phyloP scores from a whole-genome alignment of 2,888 invertebrate genomes.

The Glyphotaelius pellucidus region DNA sequence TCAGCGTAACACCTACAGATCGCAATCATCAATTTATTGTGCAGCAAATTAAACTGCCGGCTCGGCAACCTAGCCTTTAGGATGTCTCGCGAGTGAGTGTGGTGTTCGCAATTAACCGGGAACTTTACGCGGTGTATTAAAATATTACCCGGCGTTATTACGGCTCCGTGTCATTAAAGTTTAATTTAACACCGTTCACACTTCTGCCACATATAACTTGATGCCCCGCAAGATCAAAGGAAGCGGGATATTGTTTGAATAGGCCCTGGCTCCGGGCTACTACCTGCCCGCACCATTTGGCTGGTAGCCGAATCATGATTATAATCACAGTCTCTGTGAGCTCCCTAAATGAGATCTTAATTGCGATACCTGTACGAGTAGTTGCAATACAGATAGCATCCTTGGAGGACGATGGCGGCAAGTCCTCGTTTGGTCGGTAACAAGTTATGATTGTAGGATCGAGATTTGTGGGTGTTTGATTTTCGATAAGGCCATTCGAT shows the following conservation, averaged over 20 bases:
- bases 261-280: neutral
- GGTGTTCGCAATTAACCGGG: neutral
- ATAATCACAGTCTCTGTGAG: neutral
- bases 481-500: too few relatives aligned
- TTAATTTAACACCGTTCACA: slow-evolving; percentile 29
- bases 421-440: too few relatives aligned
- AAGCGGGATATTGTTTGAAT: neutral
- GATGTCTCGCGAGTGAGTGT: neutral
- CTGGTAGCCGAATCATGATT: neutral
- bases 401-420: too few relatives aligned
- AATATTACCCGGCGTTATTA: slow-evolving; percentile 8
- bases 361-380: neutral
- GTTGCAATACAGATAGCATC: too few relatives aligned
- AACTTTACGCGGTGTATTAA: slow-evolving; percentile 13
- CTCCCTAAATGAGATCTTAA: neutral
- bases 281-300: neutral
- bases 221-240: slow-evolving; percentile 13
- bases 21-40: neutral
- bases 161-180: slow-evolving; percentile 20
- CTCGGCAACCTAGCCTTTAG: neutral
- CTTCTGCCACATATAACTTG: slow-evolving; percentile 7
- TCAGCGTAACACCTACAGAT: neutral
- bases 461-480: too few relatives aligned
- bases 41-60: slow-evolving; percentile 4
- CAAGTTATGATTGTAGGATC: too few relatives aligned